A percentile compares a stretch with the other conserved stretches of the same genome.
Evolutionary conservation across 2,113 vertebrate genomes (phyloP).

Genomic region (Sterna hirundo): DNA sequence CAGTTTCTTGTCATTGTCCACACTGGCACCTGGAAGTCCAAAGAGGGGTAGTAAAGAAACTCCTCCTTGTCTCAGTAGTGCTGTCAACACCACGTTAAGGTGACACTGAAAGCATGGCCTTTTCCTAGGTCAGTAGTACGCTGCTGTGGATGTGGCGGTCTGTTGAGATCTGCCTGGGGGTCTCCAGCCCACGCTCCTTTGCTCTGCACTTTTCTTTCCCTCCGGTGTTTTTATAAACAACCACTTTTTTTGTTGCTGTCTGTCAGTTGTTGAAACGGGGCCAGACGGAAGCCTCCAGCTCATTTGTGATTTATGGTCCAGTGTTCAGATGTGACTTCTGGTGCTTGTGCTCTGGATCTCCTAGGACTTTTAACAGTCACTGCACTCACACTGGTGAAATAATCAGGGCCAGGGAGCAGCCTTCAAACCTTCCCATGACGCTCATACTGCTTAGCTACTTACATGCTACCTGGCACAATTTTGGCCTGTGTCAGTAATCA

Average conservation of each 20-base stretch:
- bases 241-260: background rate
- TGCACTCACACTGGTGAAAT: background rate
- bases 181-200: background rate
- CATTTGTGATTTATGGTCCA: background rate
- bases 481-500: fast-evolving
- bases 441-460: background rate
- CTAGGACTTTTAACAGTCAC: background rate
- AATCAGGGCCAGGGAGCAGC: background rate
- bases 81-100: fast-evolving
- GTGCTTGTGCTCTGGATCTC: background rate
- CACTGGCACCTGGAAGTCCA: background rate
- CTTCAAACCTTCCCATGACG: background rate
- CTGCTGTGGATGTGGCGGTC: fast-evolving
- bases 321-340: background rate
- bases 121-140: background rate
- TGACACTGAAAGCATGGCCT: background rate
- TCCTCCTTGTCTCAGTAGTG: background rate
- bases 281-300: background rate
- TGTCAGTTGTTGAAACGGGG: background rate
- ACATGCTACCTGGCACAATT: background rate
- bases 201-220: background rate
- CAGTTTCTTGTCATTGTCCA: background rate
- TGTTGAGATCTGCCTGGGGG: background rate
- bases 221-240: background rate
- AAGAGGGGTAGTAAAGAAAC: background rate